A percentile compares a stretch with the other conserved stretches of the same genome.
Evolutionary conservation across 1,140 invertebrate species (phyloP).

Genomic region (Pseudobourletiella spinata): DNA sequence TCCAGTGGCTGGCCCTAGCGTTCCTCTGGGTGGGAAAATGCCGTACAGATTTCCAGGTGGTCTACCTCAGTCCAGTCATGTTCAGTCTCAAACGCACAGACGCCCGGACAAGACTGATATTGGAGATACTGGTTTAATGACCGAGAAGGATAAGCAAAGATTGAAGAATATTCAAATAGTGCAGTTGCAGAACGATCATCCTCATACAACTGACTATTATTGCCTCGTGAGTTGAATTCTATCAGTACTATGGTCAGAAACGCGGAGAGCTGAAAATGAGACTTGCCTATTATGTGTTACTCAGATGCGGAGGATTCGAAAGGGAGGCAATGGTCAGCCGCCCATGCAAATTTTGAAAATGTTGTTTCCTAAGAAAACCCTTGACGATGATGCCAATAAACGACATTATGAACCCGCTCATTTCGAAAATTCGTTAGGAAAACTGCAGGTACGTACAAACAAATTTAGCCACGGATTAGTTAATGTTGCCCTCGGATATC

Average conservation of each 20-base stretch:
- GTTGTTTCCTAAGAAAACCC: constrained; percentile 36
- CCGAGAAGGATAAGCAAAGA: constrained; percentile 82
- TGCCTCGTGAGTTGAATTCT: constrained; percentile 50
- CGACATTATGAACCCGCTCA: constrained; percentile 64
- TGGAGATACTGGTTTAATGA: constrained; percentile 77
- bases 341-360: constrained; percentile 35
- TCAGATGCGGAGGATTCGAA: background rate
- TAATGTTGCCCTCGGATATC: too few relatives aligned
- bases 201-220: constrained; percentile 78
- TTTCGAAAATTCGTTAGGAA: constrained; percentile 86
- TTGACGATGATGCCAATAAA: constrained; percentile 41
- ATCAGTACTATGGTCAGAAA: too few relatives aligned
- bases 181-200: constrained; percentile 74
- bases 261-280: too few relatives aligned
- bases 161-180: constrained; percentile 83
- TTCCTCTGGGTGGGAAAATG: background rate
- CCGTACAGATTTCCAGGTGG: background rate
- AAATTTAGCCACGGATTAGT: too few relatives aligned
- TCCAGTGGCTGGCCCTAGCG: background rate
- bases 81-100: background rate
- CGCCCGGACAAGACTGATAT: constrained; percentile 9
- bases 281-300: too few relatives aligned
- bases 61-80: background rate
- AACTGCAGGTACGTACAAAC: constrained; percentile 52
- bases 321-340: background rate